Percentiles rank a stretch among this genome's conserved stretches.
Evolutionary conservation across 1,140 invertebrate species (phyloP).

Genomic region (Formica exsecta): DNA sequence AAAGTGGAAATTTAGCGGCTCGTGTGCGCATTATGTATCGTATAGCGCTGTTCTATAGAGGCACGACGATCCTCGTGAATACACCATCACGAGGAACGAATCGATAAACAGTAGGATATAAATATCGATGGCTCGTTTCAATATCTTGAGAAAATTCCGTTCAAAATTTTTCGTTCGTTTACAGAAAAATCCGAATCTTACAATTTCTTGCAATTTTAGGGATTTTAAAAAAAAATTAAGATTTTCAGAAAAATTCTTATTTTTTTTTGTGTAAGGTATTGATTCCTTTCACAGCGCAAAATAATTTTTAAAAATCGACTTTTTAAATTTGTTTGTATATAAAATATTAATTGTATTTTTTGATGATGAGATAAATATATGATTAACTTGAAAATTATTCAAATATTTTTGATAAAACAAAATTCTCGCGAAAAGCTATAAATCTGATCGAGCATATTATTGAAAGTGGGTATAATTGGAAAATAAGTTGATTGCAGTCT

Average conservation of each 20-base stretch:
- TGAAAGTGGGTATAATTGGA: not conserved
- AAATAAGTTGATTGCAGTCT: not conserved
- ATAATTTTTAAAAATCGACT: not conserved
- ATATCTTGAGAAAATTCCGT: too few relatives aligned
- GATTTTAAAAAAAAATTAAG: too few relatives aligned
- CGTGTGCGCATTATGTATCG: conserved; percentile 27
- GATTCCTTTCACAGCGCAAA: too few relatives aligned
- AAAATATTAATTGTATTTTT: not conserved
- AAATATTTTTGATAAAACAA: not conserved
- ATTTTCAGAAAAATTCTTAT: not conserved
- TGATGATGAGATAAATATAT: not conserved
- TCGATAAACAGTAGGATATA: conserved; percentile 8
- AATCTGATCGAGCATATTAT: not conserved
- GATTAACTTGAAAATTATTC: not conserved
- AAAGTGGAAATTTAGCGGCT: conserved; percentile 75
- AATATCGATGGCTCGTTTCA: not conserved
- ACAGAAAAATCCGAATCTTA: not conserved
- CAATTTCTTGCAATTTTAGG: too few relatives aligned
- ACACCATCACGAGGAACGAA: not conserved
- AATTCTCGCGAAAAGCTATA: not conserved
- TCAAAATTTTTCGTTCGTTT: not conserved
- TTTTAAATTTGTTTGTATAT: not conserved
- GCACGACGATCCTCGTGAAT: conserved; percentile 18
- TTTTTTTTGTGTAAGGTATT: not conserved
- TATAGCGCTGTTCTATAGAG: not conserved